A percentile compares a stretch with the other conserved stretches of the same genome.
These are phyloP conservation scores for Leptinotarsa tumamoca DNA, from an alignment of 2,888 invertebrate species.

Conservation along the genomic window DNA sequence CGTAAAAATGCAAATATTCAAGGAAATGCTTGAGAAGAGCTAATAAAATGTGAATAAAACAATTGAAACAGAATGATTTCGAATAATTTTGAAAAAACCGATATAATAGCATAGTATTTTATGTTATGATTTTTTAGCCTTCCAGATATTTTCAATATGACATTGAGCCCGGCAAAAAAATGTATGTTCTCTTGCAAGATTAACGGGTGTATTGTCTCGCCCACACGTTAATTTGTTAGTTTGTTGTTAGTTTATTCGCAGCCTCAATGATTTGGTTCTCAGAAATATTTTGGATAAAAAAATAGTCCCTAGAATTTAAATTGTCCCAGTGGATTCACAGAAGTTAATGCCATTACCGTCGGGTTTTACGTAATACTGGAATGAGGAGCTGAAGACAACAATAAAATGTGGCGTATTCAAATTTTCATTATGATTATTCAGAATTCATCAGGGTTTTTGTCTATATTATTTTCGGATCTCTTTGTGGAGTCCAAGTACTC, in stretches of 20 bases:
- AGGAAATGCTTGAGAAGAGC: background rate
- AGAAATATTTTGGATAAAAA: background rate
- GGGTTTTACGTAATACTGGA: background rate
- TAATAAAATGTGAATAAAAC: background rate
- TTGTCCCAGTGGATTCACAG: background rate
- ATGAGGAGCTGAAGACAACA: background rate
- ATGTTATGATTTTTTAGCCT: background rate
- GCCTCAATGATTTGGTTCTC: background rate
- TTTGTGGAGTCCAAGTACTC: background rate
- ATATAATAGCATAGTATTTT: slow-evolving; percentile 1
- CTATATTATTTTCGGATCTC: background rate
- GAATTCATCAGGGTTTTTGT: background rate
- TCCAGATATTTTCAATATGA: slow-evolving; percentile 5
- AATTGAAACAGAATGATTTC: background rate
- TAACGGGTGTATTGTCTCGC: background rate
- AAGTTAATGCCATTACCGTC: background rate
- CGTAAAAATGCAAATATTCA: slow-evolving; percentile 2
- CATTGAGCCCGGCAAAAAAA: background rate
- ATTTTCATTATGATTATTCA: background rate
- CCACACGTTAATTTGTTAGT: slow-evolving; percentile 11
- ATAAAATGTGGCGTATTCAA: background rate
- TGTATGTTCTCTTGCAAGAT: background rate
- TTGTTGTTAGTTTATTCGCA: slow-evolving; percentile 5
- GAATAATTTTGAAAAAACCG: slow-evolving; percentile 1
- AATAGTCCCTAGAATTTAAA: background rate